These are phyloP conservation scores for Leptogaster cylindrica DNA, from an alignment of 2,888 invertebrate genomes.

Conservation along the genomic window DNA sequence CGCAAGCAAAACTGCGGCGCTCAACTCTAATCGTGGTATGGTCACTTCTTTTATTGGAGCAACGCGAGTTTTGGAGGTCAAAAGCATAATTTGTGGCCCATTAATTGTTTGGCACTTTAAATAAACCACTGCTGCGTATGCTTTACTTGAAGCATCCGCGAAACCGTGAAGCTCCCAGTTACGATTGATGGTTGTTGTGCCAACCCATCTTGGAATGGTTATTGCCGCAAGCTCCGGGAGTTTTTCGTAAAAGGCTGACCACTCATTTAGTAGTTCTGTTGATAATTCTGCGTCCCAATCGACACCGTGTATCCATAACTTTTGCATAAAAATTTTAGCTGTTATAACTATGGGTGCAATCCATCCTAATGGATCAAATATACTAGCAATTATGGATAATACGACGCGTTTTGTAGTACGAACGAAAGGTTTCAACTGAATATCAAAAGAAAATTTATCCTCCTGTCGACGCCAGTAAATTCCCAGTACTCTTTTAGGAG, in stretches of 20 bases:
- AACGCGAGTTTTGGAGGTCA: background rate
- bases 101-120: background rate
- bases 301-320: too few relatives aligned
- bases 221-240: background rate
- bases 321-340: too few relatives aligned
- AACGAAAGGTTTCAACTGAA: too few relatives aligned
- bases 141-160: background rate
- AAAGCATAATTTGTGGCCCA: too few relatives aligned
- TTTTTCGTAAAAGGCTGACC: background rate
- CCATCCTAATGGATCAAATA: background rate
- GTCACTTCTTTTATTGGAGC: background rate
- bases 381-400: conserved; percentile 1
- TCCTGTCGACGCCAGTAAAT: too few relatives aligned
- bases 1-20: background rate
- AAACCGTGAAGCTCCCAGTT: conserved; percentile 5
- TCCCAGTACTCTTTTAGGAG: too few relatives aligned
- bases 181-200: background rate
- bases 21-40: background rate
- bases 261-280: background rate
- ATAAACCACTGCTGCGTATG: conserved; percentile 1
- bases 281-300: background rate
- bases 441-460: too few relatives aligned
- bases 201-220: background rate
- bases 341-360: too few relatives aligned
- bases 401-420: too few relatives aligned